Evolutionary conservation across 2,797 vertebrate species (phyloP), one percentile per base, ranked within the genome.

Genomic region (Tokudaia muenninki): DNA sequence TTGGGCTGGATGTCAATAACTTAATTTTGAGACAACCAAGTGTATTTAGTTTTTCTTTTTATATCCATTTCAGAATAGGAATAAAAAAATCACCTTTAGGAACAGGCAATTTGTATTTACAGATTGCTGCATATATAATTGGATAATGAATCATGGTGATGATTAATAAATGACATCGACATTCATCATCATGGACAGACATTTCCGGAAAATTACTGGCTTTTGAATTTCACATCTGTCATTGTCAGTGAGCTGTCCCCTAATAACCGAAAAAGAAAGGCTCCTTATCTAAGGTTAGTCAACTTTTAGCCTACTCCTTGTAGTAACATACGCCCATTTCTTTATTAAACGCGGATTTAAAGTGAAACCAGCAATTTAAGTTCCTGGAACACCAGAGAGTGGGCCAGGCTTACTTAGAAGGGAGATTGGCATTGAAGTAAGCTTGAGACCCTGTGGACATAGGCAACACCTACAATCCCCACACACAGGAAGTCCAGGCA

Each of bases 191-290:
- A 90, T 95, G 22, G 31, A 75, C 31, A 80, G 3, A 34, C 7
- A 82, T 50, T 81, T 96, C 11, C 24, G 86, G 74, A 91, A 96
- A 89, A 55, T 89, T 47, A 87, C 12, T 80, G 31, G 65, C 59
- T 26, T 96, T n/a, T 93, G 57, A 74, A 57, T 79, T 92, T 81
- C 29, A 72, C 22, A 2, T 87, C 65, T 94, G 95, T 95, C 22
- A 61, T 65, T 87, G 50, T 90, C 81, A 91, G 8, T 95, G 84
- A 89, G 10, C 22, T 81, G 74, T 47, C 89, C 8, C 37, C 16
- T 65, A 52, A 72, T 84, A 16, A 91, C 47, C 81, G 80, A 95
- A 97, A 97, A 88, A n/a, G 65, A 94, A 81, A 31, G 59, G 72
- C 50, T 81, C 6, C 6, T 88, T 74, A 87, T 93, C 57, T 90